These are phyloP conservation scores for Cataglyphis hispanica DNA, from an alignment of 1,140 invertebrate genomes.

Conservation along the genomic window DNA sequence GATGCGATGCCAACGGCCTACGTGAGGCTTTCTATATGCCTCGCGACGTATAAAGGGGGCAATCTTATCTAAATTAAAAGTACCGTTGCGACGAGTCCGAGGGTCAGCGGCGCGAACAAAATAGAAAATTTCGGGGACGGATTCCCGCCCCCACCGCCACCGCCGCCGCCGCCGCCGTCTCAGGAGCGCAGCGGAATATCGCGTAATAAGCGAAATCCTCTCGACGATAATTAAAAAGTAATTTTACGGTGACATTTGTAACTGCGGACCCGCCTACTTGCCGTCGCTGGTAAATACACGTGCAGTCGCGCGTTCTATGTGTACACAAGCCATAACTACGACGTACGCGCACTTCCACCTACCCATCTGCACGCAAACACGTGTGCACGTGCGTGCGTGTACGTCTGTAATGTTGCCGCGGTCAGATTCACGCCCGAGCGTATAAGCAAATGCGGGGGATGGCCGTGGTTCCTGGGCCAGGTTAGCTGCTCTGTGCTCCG, in stretches of 20 bases:
- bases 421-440: constrained; percentile 46
- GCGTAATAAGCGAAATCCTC: constrained; percentile 82
- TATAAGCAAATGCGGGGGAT: constrained; percentile 63
- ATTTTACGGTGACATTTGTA: constrained; percentile 79
- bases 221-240: constrained; percentile 84
- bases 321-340: constrained; percentile 60
- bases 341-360: background rate
- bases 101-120: constrained; percentile 73
- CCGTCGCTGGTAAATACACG: constrained; percentile 63
- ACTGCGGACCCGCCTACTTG: constrained; percentile 51
- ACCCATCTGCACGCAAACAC: too few species aligned
- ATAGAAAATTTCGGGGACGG: constrained; percentile 76
- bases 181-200: constrained; percentile 67
- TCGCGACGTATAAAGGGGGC: constrained; percentile 68
- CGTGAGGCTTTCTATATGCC: constrained; percentile 60
- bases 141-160: constrained; percentile 47
- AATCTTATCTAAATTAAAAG: constrained; percentile 80
- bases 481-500: constrained; percentile 59
- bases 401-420: constrained; percentile 49
- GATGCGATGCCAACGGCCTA: constrained; percentile 28
- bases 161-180: constrained; percentile 37
- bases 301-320: constrained; percentile 37
- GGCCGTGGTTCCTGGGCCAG: constrained; percentile 48
- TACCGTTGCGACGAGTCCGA: constrained; percentile 53
- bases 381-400: background rate